Percentiles rank a stretch among this genome's conserved stretches.
Conservation (phyloP, 1,140 invertebrate genomes). For the Leptonema lineaticorne region DNA sequence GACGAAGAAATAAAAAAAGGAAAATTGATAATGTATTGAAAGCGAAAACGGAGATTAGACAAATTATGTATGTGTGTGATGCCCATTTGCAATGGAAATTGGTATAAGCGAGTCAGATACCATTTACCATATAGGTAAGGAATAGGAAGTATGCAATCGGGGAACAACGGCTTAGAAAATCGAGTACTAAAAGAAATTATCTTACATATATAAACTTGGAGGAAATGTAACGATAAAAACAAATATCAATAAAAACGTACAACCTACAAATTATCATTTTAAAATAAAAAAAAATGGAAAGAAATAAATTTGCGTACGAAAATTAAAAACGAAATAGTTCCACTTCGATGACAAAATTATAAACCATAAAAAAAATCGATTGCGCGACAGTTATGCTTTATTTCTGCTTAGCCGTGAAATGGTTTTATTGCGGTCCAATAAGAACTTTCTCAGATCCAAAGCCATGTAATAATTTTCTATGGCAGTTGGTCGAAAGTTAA, state of each 20-base stretch:
- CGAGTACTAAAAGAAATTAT: conserved; percentile 23
- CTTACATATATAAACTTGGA: conserved; percentile 29
- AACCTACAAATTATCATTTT: too few relatives aligned
- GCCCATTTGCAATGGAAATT: neutral
- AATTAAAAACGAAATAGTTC: neutral
- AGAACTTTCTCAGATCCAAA: conserved; percentile 14
- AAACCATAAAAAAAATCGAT: neutral
- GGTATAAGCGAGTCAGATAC: neutral
- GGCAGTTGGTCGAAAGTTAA: conserved; percentile 12
- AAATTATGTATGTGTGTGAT: neutral
- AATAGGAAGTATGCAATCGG: conserved; percentile 27
- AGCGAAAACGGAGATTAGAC: neutral
- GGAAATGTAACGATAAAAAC: neutral
- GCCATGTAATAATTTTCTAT: conserved; percentile 7
- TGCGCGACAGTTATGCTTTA: conserved; percentile 3
- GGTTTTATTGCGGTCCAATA: conserved; percentile 10
- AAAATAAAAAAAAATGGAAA: neutral
- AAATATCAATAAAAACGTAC: neutral
- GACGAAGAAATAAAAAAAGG: too few relatives aligned
- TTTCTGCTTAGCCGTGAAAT: conserved; percentile 14
- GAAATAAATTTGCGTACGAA: neutral
- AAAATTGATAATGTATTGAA: neutral
- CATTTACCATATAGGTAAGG: neutral
- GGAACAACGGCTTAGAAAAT: conserved; percentile 37
- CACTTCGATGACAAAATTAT: too few relatives aligned